phyloP scores from a whole-genome alignment of 2,888 invertebrate species.

The Drosophila buzzatii region DNA sequence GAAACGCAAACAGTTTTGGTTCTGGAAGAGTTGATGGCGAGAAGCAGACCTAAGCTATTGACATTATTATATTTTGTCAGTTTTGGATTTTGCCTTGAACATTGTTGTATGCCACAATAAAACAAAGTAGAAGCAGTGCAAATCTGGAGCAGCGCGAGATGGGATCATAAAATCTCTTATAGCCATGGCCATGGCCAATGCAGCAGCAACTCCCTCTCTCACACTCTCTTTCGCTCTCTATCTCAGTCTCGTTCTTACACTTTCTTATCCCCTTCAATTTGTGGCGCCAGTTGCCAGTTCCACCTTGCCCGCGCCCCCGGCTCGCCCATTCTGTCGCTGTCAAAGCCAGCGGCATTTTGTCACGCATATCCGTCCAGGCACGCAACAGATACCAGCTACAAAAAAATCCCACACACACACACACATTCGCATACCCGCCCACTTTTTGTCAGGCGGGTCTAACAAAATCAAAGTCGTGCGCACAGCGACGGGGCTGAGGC shows the following conservation, averaged over 20 bases:
- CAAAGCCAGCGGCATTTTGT: slow-evolving; percentile 51
- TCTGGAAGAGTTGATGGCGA: slow-evolving; percentile 2
- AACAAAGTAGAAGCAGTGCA: slow-evolving; percentile 16
- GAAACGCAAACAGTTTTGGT: background rate
- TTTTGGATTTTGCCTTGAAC: slow-evolving; percentile 1
- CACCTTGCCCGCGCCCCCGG: background rate
- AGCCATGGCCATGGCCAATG: slow-evolving; percentile 21
- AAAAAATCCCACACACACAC: slow-evolving; percentile 1
- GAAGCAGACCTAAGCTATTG: background rate
- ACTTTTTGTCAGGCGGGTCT: slow-evolving; percentile 12
- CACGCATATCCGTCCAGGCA: slow-evolving; percentile 56
- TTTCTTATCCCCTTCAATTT: slow-evolving; percentile 12
- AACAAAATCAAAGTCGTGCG: slow-evolving; percentile 52
- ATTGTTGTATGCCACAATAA: slow-evolving; percentile 9
- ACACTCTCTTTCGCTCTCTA: too few species aligned
- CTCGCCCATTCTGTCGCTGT: slow-evolving; percentile 3
- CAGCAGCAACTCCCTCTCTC: background rate
- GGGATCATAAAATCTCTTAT: slow-evolving; percentile 27
- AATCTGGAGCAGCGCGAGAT: slow-evolving; percentile 27
- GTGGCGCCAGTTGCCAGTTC: slow-evolving; percentile 26
- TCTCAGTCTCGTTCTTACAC: too few species aligned
- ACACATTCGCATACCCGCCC: slow-evolving; percentile 28
- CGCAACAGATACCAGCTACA: slow-evolving; percentile 52
- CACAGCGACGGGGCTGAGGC: background rate
- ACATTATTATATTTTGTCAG: slow-evolving; percentile 11